phyloP scores from a whole-genome alignment of 53 echinoderm and acorn worm species.

The Luidia sarsii region DNA sequence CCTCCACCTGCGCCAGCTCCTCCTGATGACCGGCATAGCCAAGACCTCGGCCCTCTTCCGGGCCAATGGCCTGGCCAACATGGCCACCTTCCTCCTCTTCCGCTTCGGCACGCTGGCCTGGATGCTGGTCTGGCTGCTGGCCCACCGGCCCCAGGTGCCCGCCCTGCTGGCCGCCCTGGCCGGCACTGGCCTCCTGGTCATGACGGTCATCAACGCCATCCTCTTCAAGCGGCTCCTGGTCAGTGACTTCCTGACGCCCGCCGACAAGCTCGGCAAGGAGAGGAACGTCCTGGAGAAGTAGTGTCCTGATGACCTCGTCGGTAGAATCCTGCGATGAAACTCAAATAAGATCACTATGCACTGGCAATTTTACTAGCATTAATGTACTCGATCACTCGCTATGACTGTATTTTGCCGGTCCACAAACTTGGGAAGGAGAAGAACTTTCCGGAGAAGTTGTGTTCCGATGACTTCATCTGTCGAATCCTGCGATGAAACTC shows the following conservation, averaged over 20 bases:
- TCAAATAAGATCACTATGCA: no score
- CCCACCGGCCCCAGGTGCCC: constrained; percentile 5
- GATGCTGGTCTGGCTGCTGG: constrained; percentile 45
- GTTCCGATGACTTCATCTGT: no score
- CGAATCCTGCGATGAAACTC: no score
- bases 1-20: constrained; percentile 76
- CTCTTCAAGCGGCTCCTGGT: constrained; percentile 16
- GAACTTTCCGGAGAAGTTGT: no score
- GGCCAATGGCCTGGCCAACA: constrained; percentile 68
- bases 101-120: constrained; percentile 63
- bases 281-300: constrained; percentile 30
- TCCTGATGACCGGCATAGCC: constrained; percentile 64
- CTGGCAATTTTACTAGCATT: no score
- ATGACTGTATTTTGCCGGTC: no score
- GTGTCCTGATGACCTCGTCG: no score
- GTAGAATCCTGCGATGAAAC: no score
- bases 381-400: no score
- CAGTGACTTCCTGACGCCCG: constrained; percentile 16
- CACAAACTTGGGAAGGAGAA: no score
- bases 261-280: constrained; percentile 26
- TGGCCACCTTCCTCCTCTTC: constrained; percentile 75
- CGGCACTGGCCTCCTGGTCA: constrained; percentile 11
- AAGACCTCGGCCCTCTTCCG: constrained; percentile 54
- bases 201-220: constrained; percentile 28
- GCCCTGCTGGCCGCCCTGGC: background rate